Percentiles rank a stretch among this genome's conserved stretches.
Conservation (phyloP, 2,888 invertebrate species). For the Ophion ventricosus region DNA sequence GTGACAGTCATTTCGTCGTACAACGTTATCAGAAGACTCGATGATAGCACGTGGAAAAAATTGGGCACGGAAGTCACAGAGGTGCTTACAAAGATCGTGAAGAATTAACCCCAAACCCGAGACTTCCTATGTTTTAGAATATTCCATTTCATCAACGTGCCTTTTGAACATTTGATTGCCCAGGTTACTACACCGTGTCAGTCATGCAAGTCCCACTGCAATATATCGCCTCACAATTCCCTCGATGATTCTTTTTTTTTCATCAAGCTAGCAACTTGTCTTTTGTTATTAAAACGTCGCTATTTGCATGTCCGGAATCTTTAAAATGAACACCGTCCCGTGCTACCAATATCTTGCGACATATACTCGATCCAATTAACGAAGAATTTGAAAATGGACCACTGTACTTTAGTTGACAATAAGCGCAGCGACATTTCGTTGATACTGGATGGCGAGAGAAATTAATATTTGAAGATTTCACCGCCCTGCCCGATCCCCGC, state of each 20-base stretch:
- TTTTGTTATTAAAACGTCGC: neutral
- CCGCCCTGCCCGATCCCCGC: neutral
- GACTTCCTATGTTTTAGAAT: neutral
- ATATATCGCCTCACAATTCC: neutral
- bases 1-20: neutral
- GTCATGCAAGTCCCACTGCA: neutral
- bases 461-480: conserved; percentile 49
- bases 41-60: neutral
- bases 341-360: neutral
- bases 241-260: neutral
- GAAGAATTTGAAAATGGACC: conserved; percentile 38
- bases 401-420: conserved; percentile 14
- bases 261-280: neutral
- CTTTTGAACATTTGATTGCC: neutral
- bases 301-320: neutral
- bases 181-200: neutral
- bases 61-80: neutral
- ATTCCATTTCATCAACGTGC: conserved; percentile 1
- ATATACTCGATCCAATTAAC: conserved; percentile 50
- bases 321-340: neutral
- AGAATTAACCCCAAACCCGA: neutral
- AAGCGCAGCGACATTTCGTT: neutral
- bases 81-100: neutral
- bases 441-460: conserved; percentile 58
- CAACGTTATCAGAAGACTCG: neutral